These are phyloP conservation scores for Antitype chi DNA, from an alignment of 2,888 invertebrate genomes.

Conservation along the genomic window DNA sequence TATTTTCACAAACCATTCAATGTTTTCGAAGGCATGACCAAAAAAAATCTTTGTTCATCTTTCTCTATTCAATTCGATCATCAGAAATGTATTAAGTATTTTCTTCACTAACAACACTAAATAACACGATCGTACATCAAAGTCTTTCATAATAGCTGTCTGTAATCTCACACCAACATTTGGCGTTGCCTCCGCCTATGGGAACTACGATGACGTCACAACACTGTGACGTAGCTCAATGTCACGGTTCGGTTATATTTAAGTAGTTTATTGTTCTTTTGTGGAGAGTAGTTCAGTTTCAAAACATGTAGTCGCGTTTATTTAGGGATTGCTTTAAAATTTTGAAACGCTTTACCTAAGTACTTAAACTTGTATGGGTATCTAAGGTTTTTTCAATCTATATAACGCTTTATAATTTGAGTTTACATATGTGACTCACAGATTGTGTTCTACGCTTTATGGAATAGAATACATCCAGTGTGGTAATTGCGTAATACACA, in stretches of 20 bases:
- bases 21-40: not conserved
- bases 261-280: conserved; percentile 6
- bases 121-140: conserved; percentile 52
- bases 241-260: conserved; percentile 31
- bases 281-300: not conserved
- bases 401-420: not conserved
- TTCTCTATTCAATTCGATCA: not conserved
- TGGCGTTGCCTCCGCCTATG: conserved; percentile 27
- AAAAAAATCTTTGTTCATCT: not conserved
- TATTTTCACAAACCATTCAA: not conserved
- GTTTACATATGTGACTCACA: too few species aligned
- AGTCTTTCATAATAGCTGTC: conserved; percentile 42
- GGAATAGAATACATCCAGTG: too few species aligned
- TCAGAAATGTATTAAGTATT: conserved; percentile 14
- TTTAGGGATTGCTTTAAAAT: not conserved
- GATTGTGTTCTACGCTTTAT: too few species aligned
- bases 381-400: not conserved
- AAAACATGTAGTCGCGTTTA: not conserved
- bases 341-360: not conserved
- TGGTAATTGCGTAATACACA: too few species aligned
- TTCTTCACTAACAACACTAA: conserved; percentile 26
- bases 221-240: conserved; percentile 41
- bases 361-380: not conserved
- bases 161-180: conserved; percentile 55
- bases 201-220: conserved; percentile 52